Percentiles rank a stretch among this genome's conserved stretches.
Conservation (phyloP, 2,888 invertebrate species). For the Drosophila mercatorum region DNA sequence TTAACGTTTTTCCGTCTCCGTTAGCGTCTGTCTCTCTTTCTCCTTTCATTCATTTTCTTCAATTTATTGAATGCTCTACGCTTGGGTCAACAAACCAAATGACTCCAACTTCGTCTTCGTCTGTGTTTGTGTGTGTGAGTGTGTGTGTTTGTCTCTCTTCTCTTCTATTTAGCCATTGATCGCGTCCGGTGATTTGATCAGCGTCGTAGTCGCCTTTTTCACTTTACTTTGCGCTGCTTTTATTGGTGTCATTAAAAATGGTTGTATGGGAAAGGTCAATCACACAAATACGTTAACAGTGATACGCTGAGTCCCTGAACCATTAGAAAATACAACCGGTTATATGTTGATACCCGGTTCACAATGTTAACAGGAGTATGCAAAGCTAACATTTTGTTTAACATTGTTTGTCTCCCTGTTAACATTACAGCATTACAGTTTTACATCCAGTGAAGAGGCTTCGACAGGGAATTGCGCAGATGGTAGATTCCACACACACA, state of each 20-base stretch:
- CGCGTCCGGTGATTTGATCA: slow-evolving; percentile 66
- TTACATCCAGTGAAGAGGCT: neutral
- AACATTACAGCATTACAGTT: neutral
- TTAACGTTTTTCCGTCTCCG: slow-evolving; percentile 18
- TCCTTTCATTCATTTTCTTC: slow-evolving; percentile 66
- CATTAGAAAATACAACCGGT: slow-evolving; percentile 59
- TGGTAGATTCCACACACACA: slow-evolving; percentile 20
- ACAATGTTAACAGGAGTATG: neutral
- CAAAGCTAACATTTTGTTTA: neutral
- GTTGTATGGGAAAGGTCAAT: slow-evolving; percentile 64
- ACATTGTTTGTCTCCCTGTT: neutral
- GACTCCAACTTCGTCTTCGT: slow-evolving; percentile 33
- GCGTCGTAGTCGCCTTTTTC: slow-evolving; percentile 38
- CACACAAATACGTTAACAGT: slow-evolving; percentile 28
- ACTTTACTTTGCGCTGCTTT: slow-evolving; percentile 61
- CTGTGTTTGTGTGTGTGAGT: slow-evolving; percentile 21
- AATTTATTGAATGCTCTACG: slow-evolving; percentile 67
- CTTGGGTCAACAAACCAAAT: slow-evolving; percentile 73
- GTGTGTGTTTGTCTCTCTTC: slow-evolving; percentile 41
- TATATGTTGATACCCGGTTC: slow-evolving; percentile 14
- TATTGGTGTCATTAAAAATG: slow-evolving; percentile 67
- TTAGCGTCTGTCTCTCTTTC: slow-evolving; percentile 40
- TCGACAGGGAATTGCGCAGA: neutral
- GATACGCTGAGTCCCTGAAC: slow-evolving; percentile 25
- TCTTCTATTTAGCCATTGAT: slow-evolving; percentile 66